These are phyloP conservation scores for Pararge aegeria DNA, from an alignment of 1,140 invertebrate species.

Conservation along the genomic window DNA sequence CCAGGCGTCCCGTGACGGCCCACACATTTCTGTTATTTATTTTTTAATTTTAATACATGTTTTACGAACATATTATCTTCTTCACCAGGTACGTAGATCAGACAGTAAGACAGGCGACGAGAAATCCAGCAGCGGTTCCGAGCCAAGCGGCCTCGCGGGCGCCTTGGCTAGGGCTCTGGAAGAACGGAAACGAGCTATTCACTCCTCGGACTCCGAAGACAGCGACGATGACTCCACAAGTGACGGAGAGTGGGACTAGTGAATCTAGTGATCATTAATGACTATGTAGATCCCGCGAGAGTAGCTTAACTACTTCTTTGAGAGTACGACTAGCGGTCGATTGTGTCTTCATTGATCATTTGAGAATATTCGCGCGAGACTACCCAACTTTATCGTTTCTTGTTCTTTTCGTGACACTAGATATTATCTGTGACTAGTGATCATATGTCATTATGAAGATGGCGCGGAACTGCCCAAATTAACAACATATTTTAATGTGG, in stretches of 20 bases:
- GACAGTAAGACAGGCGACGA: constrained; percentile 36
- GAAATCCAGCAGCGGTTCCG: constrained; percentile 31
- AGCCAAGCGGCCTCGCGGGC: constrained; percentile 85
- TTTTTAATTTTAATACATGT: too few species aligned
- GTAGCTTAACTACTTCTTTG: too few species aligned
- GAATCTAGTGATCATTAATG: background rate
- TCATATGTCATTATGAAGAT: too few species aligned
- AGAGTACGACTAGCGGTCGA: background rate
- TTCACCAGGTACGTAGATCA: constrained; percentile 42
- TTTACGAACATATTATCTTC: background rate
- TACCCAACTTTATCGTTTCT: too few species aligned
- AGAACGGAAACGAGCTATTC: constrained; percentile 85
- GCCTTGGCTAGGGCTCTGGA: constrained; percentile 89
- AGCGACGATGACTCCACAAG: constrained; percentile 81
- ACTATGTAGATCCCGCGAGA: background rate
- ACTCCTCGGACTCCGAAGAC: constrained; percentile 82
- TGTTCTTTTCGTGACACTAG: too few species aligned
- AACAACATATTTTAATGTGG: too few species aligned
- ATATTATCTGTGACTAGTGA: too few species aligned
- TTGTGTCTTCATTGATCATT: too few species aligned
- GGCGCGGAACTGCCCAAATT: too few species aligned
- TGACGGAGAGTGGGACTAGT: constrained; percentile 85
- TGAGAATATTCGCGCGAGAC: too few species aligned
- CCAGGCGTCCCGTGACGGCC: too few species aligned
- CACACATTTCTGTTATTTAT: too few species aligned